A percentile compares a stretch with the other conserved stretches of the same genome.
Conservation (phyloP, 2,113 vertebrate species). For the Speoplatyrhinus poulsoni region DNA sequence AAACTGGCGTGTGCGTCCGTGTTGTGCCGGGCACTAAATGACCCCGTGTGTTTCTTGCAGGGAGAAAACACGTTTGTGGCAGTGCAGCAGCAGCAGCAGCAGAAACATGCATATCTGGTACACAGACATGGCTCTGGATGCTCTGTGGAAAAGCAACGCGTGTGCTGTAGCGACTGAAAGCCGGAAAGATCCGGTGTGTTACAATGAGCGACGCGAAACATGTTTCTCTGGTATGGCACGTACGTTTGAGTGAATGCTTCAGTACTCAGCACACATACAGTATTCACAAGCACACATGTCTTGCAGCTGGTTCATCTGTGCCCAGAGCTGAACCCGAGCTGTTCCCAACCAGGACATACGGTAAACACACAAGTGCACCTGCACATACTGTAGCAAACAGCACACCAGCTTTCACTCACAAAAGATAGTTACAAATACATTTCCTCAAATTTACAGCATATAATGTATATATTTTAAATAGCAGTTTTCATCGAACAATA, state of each 20-base stretch:
- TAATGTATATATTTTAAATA: too few species aligned
- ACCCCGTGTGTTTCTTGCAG: conserved; percentile 34
- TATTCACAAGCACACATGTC: neutral
- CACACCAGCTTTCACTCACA: neutral
- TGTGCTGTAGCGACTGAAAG: conserved; percentile 12
- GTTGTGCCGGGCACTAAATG: conserved; percentile 42
- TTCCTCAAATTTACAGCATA: neutral
- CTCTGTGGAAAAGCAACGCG: conserved; percentile 16
- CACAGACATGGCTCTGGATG: conserved; percentile 29
- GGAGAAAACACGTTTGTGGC: conserved; percentile 44
- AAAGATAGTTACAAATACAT: too few species aligned
- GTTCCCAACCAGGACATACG: neutral
- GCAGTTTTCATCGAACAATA: too few species aligned
- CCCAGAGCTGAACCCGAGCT: neutral
- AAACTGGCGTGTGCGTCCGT: conserved; percentile 50
- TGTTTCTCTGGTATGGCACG: conserved; percentile 2
- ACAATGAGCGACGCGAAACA: conserved; percentile 10
- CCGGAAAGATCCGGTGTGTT: neutral
- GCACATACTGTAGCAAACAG: too few species aligned
- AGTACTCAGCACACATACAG: neutral
- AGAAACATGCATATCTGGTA: conserved; percentile 46
- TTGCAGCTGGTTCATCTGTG: neutral
- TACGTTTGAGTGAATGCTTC: neutral
- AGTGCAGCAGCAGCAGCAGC: conserved; percentile 8
- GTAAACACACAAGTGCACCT: neutral